Conservation (phyloP, 2,888 invertebrate genomes). For the Spodoptera exigua region DNA sequence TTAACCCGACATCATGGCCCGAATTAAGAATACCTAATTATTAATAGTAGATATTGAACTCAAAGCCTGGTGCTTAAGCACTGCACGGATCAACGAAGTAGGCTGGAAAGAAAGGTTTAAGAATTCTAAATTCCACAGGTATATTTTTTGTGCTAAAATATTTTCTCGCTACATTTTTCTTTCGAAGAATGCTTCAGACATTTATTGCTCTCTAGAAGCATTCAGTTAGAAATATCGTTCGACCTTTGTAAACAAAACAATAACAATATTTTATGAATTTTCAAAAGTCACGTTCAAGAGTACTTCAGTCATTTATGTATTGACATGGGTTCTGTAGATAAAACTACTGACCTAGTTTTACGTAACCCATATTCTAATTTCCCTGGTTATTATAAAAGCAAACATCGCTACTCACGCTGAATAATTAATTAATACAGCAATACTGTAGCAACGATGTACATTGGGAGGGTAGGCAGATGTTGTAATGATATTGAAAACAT, state of each 20-base stretch:
- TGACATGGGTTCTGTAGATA: conserved; percentile 31
- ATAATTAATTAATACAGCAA: conserved; percentile 41
- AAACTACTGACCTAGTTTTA: conserved; percentile 42
- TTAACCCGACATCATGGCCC: too few species aligned
- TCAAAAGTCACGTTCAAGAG: conserved; percentile 39
- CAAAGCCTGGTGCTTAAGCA: too few species aligned
- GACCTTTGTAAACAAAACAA: conserved; percentile 15
- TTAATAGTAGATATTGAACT: too few species aligned
- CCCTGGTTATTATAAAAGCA: conserved; percentile 17
- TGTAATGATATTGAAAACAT: background rate
- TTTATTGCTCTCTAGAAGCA: background rate
- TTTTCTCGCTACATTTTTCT: too few species aligned
- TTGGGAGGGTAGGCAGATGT: background rate
- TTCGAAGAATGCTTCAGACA: background rate
- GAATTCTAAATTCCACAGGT: too few species aligned
- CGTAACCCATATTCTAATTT: conserved; percentile 15
- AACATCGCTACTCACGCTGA: conserved; percentile 55
- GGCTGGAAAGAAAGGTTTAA: too few species aligned
- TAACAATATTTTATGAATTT: conserved; percentile 31
- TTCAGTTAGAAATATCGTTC: conserved; percentile 1
- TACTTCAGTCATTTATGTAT: conserved; percentile 28
- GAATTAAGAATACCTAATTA: too few species aligned
- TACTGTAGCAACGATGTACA: conserved; percentile 2
- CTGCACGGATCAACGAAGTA: too few species aligned
- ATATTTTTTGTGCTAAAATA: too few species aligned